phyloP scores from a whole-genome alignment of 1,140 invertebrate genomes.

The Tetramorium parvispinum region DNA sequence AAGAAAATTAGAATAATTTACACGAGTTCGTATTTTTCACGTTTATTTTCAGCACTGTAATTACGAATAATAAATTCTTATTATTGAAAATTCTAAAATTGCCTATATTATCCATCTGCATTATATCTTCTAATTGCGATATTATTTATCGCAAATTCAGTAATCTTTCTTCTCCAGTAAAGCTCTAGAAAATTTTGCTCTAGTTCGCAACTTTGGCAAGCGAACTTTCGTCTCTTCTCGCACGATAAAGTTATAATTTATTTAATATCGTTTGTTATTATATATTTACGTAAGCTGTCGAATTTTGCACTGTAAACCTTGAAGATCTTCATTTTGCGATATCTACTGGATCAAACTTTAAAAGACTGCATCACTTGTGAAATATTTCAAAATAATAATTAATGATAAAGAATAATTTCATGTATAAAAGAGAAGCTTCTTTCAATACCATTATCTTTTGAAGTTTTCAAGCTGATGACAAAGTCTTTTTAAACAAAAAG shows the following conservation, averaged over 20 bases:
- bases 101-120: background rate
- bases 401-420: background rate
- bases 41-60: background rate
- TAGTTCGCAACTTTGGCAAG: background rate
- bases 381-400: background rate
- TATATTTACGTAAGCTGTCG: slow-evolving; percentile 18
- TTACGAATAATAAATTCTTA: background rate
- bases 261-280: slow-evolving; percentile 9
- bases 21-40: background rate
- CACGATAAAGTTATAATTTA: slow-evolving; percentile 24
- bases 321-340: slow-evolving; percentile 4
- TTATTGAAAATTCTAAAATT: too few relatives aligned
- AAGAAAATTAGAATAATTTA: background rate
- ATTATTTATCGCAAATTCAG: background rate
- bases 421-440: background rate
- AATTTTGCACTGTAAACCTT: slow-evolving; percentile 21
- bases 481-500: background rate
- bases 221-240: slow-evolving; percentile 10
- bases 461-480: background rate
- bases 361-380: background rate
- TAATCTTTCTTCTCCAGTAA: background rate
- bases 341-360: background rate
- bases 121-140: background rate
- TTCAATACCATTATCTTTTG: slow-evolving; percentile 5
- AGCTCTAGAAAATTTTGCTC: background rate